phyloP scores from a whole-genome alignment of 2,888 invertebrate species.

The Orchesella flavescens region DNA sequence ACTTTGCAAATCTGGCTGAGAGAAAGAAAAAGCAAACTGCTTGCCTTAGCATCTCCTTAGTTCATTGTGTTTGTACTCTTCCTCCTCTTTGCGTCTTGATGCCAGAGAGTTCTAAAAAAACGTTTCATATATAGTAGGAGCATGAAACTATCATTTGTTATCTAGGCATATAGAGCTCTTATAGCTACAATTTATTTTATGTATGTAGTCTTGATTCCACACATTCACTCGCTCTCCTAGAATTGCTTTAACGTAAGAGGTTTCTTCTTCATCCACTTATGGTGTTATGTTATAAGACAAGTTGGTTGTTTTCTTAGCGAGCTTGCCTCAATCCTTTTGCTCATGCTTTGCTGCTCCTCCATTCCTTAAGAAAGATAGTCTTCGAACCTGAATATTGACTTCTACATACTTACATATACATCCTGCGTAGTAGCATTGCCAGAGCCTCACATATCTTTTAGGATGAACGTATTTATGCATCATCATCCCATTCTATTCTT shows the following conservation, averaged over 20 bases:
- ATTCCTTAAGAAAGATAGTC: background rate
- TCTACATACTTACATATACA: background rate
- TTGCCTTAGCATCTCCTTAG: constrained; percentile 41
- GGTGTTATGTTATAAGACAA: too few relatives aligned
- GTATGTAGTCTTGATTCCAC: background rate
- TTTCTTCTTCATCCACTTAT: too few relatives aligned
- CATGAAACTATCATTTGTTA: background rate
- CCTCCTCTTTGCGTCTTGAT: background rate
- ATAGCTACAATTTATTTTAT: background rate
- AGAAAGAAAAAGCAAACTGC: constrained; percentile 40
- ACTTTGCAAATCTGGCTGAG: constrained; percentile 22
- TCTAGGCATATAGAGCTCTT: background rate
- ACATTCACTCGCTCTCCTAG: background rate
- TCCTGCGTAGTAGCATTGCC: too few relatives aligned
- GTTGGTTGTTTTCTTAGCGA: background rate
- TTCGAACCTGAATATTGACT: background rate
- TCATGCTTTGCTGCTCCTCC: background rate
- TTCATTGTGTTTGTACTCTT: constrained; percentile 22
- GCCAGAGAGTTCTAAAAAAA: too few relatives aligned
- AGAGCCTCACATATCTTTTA: background rate
- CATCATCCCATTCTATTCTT: too few relatives aligned
- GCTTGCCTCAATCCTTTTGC: background rate
- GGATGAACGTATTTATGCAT: background rate
- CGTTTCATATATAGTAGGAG: background rate
- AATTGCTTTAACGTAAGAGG: background rate